Percentiles rank a stretch among this genome's conserved stretches.
Evolutionary conservation across 1,140 invertebrate genomes (phyloP).

Genomic region (Acromyrmex echinatior): DNA sequence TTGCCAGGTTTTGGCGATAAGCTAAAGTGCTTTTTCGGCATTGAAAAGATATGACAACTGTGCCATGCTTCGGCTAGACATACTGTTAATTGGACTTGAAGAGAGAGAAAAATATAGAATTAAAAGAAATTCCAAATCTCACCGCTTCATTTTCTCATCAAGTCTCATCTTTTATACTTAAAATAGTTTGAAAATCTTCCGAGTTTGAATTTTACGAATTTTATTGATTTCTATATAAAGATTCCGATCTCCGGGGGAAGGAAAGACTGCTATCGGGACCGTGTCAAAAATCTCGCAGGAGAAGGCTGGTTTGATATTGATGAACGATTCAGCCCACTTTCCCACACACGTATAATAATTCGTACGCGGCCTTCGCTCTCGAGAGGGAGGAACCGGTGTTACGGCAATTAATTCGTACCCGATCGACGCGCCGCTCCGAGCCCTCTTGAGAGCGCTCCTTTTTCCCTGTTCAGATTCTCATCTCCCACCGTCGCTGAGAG

Average conservation of each 20-base stretch:
- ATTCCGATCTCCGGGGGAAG: neutral
- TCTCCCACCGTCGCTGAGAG: slow-evolving; percentile 34
- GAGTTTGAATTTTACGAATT: neutral
- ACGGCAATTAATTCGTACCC: slow-evolving; percentile 76
- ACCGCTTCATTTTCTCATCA: neutral
- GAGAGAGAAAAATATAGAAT: neutral
- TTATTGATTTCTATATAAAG: slow-evolving; percentile 14
- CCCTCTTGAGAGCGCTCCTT: slow-evolving; percentile 48
- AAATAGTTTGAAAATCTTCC: neutral
- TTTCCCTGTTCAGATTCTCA: slow-evolving; percentile 5
- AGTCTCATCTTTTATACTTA: neutral
- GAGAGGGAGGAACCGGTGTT: slow-evolving; percentile 75
- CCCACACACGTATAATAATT: slow-evolving; percentile 61
- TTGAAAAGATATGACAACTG: neutral
- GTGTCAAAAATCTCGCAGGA: slow-evolving; percentile 36
- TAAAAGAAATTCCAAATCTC: neutral
- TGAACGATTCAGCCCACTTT: slow-evolving; percentile 72
- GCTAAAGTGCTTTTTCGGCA: neutral
- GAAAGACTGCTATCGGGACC: neutral
- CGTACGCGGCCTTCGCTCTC: slow-evolving; percentile 69
- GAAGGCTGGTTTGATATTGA: slow-evolving; percentile 23
- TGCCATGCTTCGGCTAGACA: neutral
- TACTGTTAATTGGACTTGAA: neutral
- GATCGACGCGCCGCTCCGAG: slow-evolving; percentile 67
- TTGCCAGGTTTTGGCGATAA: neutral